phyloP scores from a whole-genome alignment of 2,797 vertebrate genomes.

The Notolabrus celidotus region DNA sequence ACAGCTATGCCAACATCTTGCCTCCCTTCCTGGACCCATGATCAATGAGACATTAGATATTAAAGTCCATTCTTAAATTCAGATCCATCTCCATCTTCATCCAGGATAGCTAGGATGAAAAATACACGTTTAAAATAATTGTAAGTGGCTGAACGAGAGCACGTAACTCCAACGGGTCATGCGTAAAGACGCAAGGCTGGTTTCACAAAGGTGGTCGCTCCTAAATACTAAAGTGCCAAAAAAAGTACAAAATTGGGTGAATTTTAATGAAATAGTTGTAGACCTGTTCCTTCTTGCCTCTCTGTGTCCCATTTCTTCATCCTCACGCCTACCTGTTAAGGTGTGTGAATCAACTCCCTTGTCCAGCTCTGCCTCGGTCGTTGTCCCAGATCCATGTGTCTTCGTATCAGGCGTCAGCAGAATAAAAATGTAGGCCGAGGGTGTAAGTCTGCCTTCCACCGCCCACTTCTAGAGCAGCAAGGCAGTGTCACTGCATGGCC shows the following conservation, averaged over 20 bases:
- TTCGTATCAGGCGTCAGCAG: constrained; percentile 14
- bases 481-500: constrained; percentile 18
- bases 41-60: background rate
- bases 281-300: background rate
- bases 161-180: background rate
- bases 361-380: background rate
- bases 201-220: background rate
- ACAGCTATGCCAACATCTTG: constrained; percentile 85
- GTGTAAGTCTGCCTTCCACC: constrained; percentile 27
- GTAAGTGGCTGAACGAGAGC: background rate
- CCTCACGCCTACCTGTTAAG: constrained; percentile 48
- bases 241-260: background rate
- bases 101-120: background rate
- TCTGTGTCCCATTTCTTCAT: background rate
- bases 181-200: background rate
- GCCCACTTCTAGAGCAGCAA: constrained; percentile 25
- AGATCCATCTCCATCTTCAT: background rate
- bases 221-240: too few species aligned
- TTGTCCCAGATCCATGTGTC: constrained; percentile 20
- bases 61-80: background rate
- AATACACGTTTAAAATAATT: background rate
- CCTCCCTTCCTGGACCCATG: constrained; percentile 74
- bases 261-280: fast-evolving
- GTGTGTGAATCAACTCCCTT: background rate
- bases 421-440: constrained; percentile 27